Evolutionary conservation across 1,140 invertebrate genomes (phyloP).

Genomic region (Octopus sinensis): DNA sequence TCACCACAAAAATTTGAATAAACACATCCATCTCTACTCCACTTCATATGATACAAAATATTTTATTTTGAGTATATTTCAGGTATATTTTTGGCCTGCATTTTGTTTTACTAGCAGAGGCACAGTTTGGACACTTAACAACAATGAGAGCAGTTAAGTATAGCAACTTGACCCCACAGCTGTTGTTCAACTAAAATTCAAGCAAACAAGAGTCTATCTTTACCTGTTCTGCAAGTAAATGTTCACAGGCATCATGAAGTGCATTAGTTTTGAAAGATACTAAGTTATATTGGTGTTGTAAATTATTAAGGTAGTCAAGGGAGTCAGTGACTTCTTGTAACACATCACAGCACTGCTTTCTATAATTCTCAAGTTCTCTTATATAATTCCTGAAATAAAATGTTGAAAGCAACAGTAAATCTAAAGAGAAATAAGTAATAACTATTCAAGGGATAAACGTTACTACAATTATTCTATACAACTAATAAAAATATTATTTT

Average conservation of each 20-base stretch:
- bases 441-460: background rate
- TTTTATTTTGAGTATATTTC: too few relatives aligned
- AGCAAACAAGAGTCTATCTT: background rate
- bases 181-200: too few relatives aligned
- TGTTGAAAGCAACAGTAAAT: background rate
- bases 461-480: background rate
- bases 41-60: too few relatives aligned
- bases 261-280: constrained; percentile 88
- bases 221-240: constrained; percentile 80
- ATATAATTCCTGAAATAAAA: constrained; percentile 62
- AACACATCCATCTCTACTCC: too few relatives aligned
- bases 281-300: constrained; percentile 76
- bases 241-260: constrained; percentile 83
- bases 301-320: constrained; percentile 68
- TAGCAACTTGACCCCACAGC: too few relatives aligned
- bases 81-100: too few relatives aligned
- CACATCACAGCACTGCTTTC: constrained; percentile 71
- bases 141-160: too few relatives aligned
- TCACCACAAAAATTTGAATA: too few relatives aligned
- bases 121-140: too few relatives aligned
- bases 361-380: constrained; percentile 68
- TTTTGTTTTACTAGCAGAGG: too few relatives aligned
- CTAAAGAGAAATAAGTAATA: background rate
- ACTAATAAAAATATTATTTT: background rate
- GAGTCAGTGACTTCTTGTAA: constrained; percentile 70